Percentiles rank a stretch among this genome's conserved stretches.
These are phyloP conservation scores for Muscina levida DNA, from an alignment of 2,888 invertebrate genomes.

Conservation along the genomic window DNA sequence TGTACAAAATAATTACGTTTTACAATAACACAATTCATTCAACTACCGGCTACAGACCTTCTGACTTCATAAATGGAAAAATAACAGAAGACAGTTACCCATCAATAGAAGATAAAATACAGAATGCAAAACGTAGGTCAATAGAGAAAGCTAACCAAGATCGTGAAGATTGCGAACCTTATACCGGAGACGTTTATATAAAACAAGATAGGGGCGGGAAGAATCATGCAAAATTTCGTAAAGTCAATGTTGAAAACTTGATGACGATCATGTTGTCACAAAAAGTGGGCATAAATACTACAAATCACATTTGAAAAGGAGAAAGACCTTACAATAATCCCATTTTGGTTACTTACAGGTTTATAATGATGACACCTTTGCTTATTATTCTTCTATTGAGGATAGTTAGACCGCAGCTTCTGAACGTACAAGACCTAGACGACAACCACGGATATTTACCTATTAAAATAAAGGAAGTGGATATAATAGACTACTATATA, in stretches of 20 bases:
- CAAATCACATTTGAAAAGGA: background rate
- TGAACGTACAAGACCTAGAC: slow-evolving; percentile 34
- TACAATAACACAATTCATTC: slow-evolving; percentile 50
- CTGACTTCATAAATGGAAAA: background rate
- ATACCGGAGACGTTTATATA: slow-evolving; percentile 4
- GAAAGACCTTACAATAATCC: background rate
- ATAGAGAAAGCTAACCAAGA: background rate
- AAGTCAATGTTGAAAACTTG: background rate
- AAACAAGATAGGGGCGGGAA: background rate
- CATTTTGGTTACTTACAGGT: background rate
- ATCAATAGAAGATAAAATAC: background rate
- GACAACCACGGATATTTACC: slow-evolving; percentile 39
- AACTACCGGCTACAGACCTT: background rate
- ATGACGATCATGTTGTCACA: slow-evolving; percentile 7
- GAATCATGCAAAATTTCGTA: background rate
- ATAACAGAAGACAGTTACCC: background rate
- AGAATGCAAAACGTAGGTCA: background rate
- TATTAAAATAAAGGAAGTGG: slow-evolving; percentile 36
- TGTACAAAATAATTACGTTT: slow-evolving; percentile 51
- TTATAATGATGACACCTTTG: background rate
- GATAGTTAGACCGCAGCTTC: background rate
- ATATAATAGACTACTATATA: slow-evolving; percentile 20
- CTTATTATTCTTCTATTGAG: slow-evolving; percentile 1
- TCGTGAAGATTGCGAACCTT: background rate
- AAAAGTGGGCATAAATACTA: background rate